A percentile compares a stretch with the other conserved stretches of the same genome.
Evolutionary conservation across 2,888 invertebrate genomes (phyloP).

Genomic region (Tenthredo amoena): DNA sequence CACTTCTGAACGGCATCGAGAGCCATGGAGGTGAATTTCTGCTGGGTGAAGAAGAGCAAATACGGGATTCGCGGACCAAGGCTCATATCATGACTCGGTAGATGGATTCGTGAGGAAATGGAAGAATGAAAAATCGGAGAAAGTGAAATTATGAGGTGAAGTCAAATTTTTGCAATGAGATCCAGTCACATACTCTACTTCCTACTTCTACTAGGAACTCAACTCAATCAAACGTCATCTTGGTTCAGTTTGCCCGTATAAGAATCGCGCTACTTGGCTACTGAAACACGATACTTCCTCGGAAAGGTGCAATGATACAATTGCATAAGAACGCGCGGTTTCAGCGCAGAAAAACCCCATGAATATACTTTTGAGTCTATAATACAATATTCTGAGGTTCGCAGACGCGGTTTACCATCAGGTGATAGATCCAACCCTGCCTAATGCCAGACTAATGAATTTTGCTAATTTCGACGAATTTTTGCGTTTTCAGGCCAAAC

Average conservation of each 20-base stretch:
- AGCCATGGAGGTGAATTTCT: background rate
- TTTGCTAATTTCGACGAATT: background rate
- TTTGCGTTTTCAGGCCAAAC: background rate
- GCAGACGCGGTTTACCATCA: background rate
- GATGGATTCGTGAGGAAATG: background rate
- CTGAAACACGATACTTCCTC: conserved; percentile 13
- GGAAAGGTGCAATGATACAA: background rate
- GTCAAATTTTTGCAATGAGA: background rate
- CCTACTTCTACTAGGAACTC: background rate
- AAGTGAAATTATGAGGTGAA: background rate
- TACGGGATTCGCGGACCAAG: background rate
- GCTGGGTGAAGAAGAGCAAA: background rate
- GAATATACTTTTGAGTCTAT: background rate
- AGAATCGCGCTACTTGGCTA: background rate
- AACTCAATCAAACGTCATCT: background rate
- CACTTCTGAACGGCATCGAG: background rate
- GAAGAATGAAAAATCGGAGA: background rate
- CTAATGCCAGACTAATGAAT: background rate
- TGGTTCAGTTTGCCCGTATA: background rate
- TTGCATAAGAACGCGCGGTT: conserved; percentile 1
- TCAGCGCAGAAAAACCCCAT: background rate
- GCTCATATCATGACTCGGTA: background rate
- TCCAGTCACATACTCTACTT: background rate
- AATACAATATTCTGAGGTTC: background rate
- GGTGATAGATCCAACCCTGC: background rate